Conservation (phyloP, 2,113 vertebrate genomes). For the Actenoides lindsayi region DNA sequence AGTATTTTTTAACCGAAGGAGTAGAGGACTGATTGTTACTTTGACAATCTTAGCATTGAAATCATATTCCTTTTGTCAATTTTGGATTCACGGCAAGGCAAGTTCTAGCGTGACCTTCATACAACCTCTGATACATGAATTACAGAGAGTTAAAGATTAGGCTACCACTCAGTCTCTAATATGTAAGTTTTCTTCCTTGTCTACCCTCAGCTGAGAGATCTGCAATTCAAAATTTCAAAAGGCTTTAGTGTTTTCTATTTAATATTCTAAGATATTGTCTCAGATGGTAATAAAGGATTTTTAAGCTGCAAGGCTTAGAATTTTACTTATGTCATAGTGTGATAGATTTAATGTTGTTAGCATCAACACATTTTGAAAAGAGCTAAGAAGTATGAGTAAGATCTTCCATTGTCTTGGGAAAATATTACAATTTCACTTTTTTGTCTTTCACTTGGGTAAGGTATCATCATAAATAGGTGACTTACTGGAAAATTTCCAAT, state of each 20-base stretch:
- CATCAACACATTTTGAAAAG: conserved; percentile 23
- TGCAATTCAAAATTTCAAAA: neutral
- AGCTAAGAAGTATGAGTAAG: neutral
- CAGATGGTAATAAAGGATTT: conserved; percentile 21
- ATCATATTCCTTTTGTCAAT: neutral
- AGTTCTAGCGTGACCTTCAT: neutral
- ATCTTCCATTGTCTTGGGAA: neutral
- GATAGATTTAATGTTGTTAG: conserved; percentile 20
- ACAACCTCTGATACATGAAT: neutral
- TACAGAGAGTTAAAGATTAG: neutral
- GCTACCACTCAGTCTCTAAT: neutral
- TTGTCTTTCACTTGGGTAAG: neutral
- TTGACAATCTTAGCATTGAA: neutral
- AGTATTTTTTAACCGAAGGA: neutral
- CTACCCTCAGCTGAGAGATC: neutral
- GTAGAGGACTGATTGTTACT: neutral
- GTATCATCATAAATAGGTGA: neutral
- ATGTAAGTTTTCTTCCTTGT: neutral
- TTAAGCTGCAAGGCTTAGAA: conserved; percentile 13
- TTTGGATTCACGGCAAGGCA: neutral
- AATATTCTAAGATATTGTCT: conserved; percentile 24
- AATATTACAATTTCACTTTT: neutral
- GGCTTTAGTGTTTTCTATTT: conserved; percentile 14
- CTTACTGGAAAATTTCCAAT: conserved; percentile 4
- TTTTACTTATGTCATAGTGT: neutral